Conservation (phyloP, 2,113 vertebrate species). For the Daphoenositta chrysoptera region DNA sequence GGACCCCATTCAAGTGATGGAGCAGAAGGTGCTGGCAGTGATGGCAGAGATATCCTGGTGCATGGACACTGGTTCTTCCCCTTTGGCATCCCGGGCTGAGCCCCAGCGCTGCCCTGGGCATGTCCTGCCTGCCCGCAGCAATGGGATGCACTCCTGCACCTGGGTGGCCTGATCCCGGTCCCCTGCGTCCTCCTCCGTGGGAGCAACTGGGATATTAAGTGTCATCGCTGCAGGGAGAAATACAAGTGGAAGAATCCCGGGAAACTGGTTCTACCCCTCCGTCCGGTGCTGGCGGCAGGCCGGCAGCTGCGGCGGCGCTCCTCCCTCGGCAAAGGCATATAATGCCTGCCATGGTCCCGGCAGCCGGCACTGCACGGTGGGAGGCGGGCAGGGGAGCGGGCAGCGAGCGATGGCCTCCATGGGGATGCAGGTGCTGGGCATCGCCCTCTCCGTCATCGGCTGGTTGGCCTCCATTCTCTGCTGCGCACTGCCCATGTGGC, state of each 20-base stretch:
- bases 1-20: neutral
- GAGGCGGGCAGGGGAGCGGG: neutral
- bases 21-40: neutral
- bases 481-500: conserved; percentile 89
- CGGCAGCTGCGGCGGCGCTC: conserved; percentile 27
- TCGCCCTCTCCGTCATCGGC: conserved; percentile 82
- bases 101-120: neutral
- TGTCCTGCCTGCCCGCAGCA: neutral
- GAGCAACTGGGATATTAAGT: conserved; percentile 7
- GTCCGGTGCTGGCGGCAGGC: conserved; percentile 22
- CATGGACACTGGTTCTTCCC: neutral
- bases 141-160: rapidly evolving
- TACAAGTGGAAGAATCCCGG: conserved; percentile 66
- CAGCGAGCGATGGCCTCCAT: conserved; percentile 78
- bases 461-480: conserved; percentile 82
- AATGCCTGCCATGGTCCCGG: conserved; percentile 34
- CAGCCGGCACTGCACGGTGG: neutral
- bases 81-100: neutral
- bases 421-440: conserved; percentile 86
- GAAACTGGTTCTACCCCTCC: conserved; percentile 73
- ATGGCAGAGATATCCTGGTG: rapidly evolving
- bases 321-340: conserved; percentile 62
- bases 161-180: neutral
- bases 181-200: neutral
- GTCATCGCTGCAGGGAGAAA: conserved; percentile 27